These are phyloP conservation scores for Astyanax mexicanus DNA, from an alignment of 2,797 vertebrate genomes.

Conservation along the genomic window DNA sequence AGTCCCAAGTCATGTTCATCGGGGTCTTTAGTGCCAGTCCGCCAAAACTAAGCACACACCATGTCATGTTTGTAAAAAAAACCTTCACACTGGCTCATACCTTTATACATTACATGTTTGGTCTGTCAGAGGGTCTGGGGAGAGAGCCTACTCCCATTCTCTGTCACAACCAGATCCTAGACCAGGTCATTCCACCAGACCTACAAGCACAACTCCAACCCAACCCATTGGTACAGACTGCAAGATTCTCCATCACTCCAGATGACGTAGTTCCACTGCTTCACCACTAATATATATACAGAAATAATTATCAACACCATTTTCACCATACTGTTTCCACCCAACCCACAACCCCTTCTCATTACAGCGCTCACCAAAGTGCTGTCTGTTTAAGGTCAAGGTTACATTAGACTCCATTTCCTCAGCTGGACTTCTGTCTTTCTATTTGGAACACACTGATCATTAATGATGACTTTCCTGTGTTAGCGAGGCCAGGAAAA, in stretches of 20 bases:
- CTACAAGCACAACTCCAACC: too few relatives aligned
- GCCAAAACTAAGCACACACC: too few relatives aligned
- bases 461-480: conserved; percentile 30
- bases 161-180: too few relatives aligned
- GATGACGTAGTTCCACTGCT: background rate
- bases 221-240: background rate
- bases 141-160: too few relatives aligned
- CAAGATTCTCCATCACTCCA: background rate
- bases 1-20: too few relatives aligned
- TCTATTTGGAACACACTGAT: conserved; percentile 28
- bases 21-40: too few relatives aligned
- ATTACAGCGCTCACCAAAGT: conserved; percentile 8
- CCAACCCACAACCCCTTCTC: background rate
- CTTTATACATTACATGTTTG: too few relatives aligned
- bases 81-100: too few relatives aligned
- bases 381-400: conserved; percentile 46
- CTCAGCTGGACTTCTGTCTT: conserved; percentile 21
- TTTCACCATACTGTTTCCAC: background rate
- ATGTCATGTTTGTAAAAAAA: too few relatives aligned
- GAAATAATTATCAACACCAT: background rate
- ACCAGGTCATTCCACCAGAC: too few relatives aligned
- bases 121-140: too few relatives aligned
- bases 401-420: conserved; percentile 33
- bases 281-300: too few relatives aligned
- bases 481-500: conserved; percentile 14